Conservation (phyloP, 2,113 vertebrate genomes). For the Trochalopteron elliotii region DNA sequence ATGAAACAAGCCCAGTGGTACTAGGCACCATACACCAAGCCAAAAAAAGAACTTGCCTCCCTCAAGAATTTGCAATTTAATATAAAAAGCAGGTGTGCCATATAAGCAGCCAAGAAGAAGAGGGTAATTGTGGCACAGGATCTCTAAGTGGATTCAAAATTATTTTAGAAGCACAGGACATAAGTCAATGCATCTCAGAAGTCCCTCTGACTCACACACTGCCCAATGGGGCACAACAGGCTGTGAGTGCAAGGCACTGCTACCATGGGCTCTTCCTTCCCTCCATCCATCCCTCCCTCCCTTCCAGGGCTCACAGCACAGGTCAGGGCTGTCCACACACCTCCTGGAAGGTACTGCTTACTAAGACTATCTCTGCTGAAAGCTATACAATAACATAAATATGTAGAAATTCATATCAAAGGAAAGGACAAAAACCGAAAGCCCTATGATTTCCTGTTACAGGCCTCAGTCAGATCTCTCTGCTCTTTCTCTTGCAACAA, state of each 20-base stretch:
- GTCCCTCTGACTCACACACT: background rate
- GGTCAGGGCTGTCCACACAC: background rate
- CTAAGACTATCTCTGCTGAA: background rate
- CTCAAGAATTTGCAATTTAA: background rate
- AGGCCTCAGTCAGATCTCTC: background rate
- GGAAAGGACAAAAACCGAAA: background rate
- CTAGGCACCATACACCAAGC: background rate
- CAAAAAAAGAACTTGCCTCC: background rate
- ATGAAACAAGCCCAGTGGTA: background rate
- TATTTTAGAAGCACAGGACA: background rate
- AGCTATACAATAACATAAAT: background rate
- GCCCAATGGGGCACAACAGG: background rate
- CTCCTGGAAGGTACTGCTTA: background rate
- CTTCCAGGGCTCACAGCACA: background rate
- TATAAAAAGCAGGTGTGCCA: background rate
- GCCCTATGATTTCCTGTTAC: background rate
- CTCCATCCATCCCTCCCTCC: background rate
- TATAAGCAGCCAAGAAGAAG: background rate
- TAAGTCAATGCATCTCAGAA: background rate
- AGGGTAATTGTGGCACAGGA: background rate
- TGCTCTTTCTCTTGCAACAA: background rate
- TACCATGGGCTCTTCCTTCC: accelerated
- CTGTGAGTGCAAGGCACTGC: background rate
- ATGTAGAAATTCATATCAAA: background rate
- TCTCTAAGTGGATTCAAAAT: background rate